Evolutionary conservation across 2,888 invertebrate species (phyloP).

Genomic region (Spilarctia lutea): DNA sequence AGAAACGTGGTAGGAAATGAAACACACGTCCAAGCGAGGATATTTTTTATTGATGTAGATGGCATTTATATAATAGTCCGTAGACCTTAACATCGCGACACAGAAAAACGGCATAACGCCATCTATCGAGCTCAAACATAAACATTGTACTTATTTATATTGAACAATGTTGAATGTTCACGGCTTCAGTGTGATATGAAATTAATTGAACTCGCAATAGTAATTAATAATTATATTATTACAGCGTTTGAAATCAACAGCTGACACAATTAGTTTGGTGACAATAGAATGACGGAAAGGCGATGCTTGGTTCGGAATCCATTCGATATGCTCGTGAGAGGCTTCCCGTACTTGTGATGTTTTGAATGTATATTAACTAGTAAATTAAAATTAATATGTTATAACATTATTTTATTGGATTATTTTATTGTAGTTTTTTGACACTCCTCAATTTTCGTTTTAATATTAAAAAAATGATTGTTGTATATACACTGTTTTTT

Average conservation of each 20-base stretch:
- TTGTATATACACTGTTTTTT: background rate
- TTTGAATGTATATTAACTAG: background rate
- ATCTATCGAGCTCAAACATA: no score
- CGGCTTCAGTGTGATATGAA: background rate
- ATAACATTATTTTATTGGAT: no score
- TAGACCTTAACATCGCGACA: no score
- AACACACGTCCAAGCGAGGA: no score
- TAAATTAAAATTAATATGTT: background rate
- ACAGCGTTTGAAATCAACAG: background rate
- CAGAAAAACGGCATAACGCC: no score
- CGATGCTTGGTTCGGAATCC: background rate
- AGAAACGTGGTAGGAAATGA: no score
- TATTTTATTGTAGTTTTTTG: background rate
- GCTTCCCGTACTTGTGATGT: background rate
- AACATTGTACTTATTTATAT: no score
- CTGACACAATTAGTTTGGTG: background rate
- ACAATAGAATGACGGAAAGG: background rate
- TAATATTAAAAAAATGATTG: no score
- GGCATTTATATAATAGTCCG: no score
- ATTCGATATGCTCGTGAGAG: background rate
- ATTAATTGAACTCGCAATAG: conserved; percentile 11
- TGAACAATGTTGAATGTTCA: background rate
- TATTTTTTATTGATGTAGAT: no score
- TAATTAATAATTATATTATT: conserved; percentile 13
- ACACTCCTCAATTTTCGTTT: background rate